Percentiles rank a stretch among this genome's conserved stretches.
Evolutionary conservation across 2,888 invertebrate species (phyloP).

Genomic region (Andrena marginata): DNA sequence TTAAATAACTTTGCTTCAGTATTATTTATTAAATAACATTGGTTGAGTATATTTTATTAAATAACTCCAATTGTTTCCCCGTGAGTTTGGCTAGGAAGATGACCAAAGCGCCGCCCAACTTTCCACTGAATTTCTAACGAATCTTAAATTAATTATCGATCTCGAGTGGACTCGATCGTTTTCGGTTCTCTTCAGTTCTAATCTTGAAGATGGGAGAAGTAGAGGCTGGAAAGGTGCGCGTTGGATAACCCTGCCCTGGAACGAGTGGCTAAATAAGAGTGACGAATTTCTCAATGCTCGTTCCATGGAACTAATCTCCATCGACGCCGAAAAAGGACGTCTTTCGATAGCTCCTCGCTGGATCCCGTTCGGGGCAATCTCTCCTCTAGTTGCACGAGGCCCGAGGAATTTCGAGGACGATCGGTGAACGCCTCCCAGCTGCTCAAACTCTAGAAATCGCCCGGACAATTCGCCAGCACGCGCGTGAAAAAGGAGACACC

Average conservation of each 20-base stretch:
- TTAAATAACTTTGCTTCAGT: too few species aligned
- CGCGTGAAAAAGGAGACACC: slow-evolving; percentile 31
- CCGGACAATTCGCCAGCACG: slow-evolving; percentile 20
- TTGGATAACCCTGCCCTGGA: slow-evolving; percentile 15
- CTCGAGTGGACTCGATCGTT: too few species aligned
- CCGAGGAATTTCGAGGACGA: slow-evolving; percentile 61
- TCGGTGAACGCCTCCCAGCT: slow-evolving; percentile 37
- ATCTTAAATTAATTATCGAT: too few species aligned
- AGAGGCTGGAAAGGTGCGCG: slow-evolving; percentile 5
- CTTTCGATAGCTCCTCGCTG: slow-evolving; percentile 8
- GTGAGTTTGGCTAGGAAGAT: too few species aligned
- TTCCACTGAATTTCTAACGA: too few species aligned
- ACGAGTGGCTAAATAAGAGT: slow-evolving; percentile 38
- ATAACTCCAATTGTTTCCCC: too few species aligned
- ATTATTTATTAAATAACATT: too few species aligned
- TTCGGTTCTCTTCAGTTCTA: background rate
- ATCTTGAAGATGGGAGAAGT: background rate
- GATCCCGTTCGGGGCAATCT: slow-evolving; percentile 40
- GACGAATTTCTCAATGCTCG: slow-evolving; percentile 49
- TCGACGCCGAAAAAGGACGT: slow-evolving; percentile 52
- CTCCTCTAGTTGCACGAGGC: slow-evolving; percentile 34
- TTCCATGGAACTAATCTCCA: slow-evolving; percentile 37
- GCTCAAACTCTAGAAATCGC: slow-evolving; percentile 24
- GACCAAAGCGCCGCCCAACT: too few species aligned
- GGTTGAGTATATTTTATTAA: too few species aligned